Conservation (phyloP, 2,888 invertebrate genomes). For the Microplitis deprimator region DNA sequence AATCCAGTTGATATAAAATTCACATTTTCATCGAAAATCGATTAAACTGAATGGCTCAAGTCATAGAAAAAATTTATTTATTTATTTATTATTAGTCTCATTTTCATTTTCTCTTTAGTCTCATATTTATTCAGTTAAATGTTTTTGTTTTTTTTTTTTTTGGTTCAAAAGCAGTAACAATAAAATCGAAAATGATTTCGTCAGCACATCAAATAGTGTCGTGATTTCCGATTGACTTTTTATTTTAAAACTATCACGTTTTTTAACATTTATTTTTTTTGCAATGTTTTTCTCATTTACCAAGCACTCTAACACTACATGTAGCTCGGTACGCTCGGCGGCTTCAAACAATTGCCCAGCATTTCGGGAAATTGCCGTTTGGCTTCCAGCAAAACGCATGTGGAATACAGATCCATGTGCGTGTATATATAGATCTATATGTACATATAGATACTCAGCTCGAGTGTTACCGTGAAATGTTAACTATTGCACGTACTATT, state of each 20-base stretch:
- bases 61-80: too few relatives aligned
- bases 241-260: constrained; percentile 8
- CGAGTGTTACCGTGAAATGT: constrained; percentile 6
- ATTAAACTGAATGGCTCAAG: too few relatives aligned
- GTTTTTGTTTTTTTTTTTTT: not conserved
- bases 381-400: constrained; percentile 24
- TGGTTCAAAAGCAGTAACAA: not conserved
- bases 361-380: constrained; percentile 35
- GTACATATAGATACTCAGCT: not conserved
- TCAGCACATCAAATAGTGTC: constrained; percentile 30
- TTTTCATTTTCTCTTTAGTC: not conserved
- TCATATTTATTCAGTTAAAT: too few relatives aligned
- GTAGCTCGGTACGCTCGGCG: constrained; percentile 24
- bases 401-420: constrained; percentile 30
- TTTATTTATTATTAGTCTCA: not conserved
- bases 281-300: not conserved
- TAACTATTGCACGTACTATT: constrained; percentile 17
- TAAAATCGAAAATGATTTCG: constrained; percentile 33
- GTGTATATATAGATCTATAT: not conserved
- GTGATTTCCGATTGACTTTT: constrained; percentile 27
- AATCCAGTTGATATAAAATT: too few relatives aligned
- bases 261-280: not conserved
- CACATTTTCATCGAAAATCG: too few relatives aligned
- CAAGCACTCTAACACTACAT: constrained; percentile 13
- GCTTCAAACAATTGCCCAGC: constrained; percentile 30